A percentile compares a stretch with the other conserved stretches of the same genome.
phyloP scores from a whole-genome alignment of 2,113 vertebrate genomes.

The Argyrosomus japonicus region DNA sequence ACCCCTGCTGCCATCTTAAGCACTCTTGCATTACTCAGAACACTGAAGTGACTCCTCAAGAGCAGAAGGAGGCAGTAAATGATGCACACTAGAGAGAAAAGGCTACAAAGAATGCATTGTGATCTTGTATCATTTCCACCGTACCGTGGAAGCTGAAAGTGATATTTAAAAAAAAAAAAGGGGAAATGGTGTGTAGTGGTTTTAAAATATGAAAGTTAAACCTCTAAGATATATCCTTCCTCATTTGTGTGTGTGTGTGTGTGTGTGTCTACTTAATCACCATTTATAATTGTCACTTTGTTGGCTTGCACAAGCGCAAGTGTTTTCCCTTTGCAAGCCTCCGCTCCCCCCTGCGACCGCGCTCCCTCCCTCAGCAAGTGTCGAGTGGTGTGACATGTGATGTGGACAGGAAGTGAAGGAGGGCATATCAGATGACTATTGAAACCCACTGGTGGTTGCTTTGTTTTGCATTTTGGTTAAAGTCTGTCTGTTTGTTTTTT shows the following conservation, averaged over 20 bases:
- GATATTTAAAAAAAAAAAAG: conserved; percentile 4
- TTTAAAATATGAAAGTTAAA: not conserved
- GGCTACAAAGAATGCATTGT: not conserved
- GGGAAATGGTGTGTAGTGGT: not conserved
- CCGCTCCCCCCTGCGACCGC: not conserved
- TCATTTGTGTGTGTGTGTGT: not conserved
- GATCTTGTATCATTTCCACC: not conserved
- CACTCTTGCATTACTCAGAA: conserved; percentile 2
- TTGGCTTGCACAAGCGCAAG: too few species aligned
- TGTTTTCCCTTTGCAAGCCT: not conserved
- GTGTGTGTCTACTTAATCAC: not conserved
- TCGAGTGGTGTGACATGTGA: not conserved
- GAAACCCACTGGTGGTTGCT: not conserved
- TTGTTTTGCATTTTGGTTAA: conserved; percentile 17
- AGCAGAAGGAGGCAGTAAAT: conserved; percentile 1
- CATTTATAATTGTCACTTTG: not conserved
- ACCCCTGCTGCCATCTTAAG: conserved; percentile 16
- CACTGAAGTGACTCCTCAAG: conserved; percentile 1
- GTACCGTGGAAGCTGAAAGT: not conserved
- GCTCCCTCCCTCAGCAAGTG: not conserved
- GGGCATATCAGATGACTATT: conserved; percentile 15
- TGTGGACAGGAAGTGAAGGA: conserved; percentile 18
- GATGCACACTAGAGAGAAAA: not conserved
- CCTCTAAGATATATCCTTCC: not conserved
- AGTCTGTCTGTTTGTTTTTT: not conserved